phyloP scores from a whole-genome alignment of 2,113 vertebrate species.

The Heterotis niloticus region DNA sequence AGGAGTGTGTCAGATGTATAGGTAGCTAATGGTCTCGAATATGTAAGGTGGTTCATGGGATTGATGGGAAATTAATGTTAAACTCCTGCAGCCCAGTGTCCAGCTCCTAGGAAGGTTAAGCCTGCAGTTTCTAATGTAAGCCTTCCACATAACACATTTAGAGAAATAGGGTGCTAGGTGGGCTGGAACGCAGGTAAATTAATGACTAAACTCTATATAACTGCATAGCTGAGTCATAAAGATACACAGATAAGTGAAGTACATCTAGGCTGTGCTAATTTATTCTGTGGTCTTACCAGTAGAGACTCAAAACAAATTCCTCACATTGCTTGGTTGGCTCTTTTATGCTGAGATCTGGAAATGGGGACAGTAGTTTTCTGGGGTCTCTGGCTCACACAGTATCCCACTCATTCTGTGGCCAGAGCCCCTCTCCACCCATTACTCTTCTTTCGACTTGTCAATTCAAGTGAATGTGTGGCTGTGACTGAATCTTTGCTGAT shows the following conservation, averaged over 20 bases:
- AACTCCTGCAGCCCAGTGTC: too few relatives aligned
- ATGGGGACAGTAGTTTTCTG: conserved; percentile 7
- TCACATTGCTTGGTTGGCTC: background rate
- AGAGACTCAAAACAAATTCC: background rate
- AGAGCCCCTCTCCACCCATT: background rate
- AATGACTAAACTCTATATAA: background rate
- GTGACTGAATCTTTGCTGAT: conserved; percentile 20
- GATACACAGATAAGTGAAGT: background rate
- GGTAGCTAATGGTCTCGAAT: too few relatives aligned
- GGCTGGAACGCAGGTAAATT: background rate
- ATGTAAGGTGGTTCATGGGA: too few relatives aligned
- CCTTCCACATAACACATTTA: background rate
- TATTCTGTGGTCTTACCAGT: background rate
- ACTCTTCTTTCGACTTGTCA: background rate
- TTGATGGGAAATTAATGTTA: too few relatives aligned
- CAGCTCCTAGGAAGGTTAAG: too few relatives aligned
- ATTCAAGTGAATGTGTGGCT: conserved; percentile 3
- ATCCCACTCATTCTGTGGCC: background rate
- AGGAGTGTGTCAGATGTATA: background rate
- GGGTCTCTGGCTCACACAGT: background rate
- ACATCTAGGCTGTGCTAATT: background rate
- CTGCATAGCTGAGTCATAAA: background rate
- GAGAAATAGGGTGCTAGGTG: background rate
- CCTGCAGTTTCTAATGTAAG: background rate
- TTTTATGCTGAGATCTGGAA: background rate